Percentiles rank a stretch among this genome's conserved stretches.
These are phyloP conservation scores for Ceratosolen solmsi DNA, from an alignment of 1,140 invertebrate species.

Conservation along the genomic window DNA sequence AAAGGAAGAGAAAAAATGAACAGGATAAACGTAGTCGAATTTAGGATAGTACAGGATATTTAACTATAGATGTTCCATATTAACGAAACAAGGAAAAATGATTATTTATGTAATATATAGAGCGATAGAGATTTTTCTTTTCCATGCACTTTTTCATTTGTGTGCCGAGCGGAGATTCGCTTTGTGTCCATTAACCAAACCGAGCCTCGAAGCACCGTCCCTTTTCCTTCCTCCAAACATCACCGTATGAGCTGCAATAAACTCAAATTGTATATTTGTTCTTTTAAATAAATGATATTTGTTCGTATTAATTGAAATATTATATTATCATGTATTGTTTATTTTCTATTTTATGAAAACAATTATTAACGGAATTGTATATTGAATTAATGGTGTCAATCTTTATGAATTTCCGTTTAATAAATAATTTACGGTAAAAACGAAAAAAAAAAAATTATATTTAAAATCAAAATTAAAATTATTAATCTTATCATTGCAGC, in stretches of 20 bases:
- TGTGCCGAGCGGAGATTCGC: slow-evolving; percentile 56
- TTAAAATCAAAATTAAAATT: neutral
- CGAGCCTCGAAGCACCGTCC: slow-evolving; percentile 69
- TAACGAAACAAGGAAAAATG: slow-evolving; percentile 23
- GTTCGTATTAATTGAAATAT: neutral
- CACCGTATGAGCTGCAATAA: slow-evolving; percentile 54
- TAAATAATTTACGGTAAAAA: neutral
- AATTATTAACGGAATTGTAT: neutral
- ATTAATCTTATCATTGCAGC: too few relatives aligned
- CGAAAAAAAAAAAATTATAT: neutral
- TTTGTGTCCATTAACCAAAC: slow-evolving; percentile 69
- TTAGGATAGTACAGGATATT: neutral
- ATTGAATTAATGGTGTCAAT: neutral
- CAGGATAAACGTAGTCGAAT: neutral
- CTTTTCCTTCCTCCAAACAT: slow-evolving; percentile 58
- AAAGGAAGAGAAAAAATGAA: slow-evolving; percentile 8
- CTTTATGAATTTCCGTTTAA: neutral
- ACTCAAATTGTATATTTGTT: slow-evolving; percentile 1
- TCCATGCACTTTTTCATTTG: neutral
- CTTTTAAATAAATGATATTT: neutral
- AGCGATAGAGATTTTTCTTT: slow-evolving; percentile 12
- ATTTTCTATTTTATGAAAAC: too few relatives aligned
- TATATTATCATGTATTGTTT: neutral
- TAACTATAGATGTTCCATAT: slow-evolving; percentile 10
- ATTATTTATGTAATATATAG: slow-evolving; percentile 22